These are phyloP conservation scores for Pachyuromys duprasi DNA, from an alignment of 2,797 vertebrate genomes.

Conservation along the genomic window DNA sequence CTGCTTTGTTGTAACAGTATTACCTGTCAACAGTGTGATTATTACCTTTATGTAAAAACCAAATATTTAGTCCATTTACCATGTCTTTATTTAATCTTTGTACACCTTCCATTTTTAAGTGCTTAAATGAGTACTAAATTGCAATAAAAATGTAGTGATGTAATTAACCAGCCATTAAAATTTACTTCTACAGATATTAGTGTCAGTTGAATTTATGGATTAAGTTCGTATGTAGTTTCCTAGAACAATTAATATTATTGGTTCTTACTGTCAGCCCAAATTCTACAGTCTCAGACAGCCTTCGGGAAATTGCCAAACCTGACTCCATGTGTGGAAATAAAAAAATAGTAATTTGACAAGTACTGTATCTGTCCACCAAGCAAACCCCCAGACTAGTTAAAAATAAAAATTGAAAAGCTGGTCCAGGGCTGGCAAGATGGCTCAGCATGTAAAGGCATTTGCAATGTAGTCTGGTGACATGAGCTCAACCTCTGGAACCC, in stretches of 20 bases:
- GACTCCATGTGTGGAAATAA: neutral
- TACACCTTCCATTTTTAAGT: constrained; percentile 93
- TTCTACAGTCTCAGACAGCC: neutral
- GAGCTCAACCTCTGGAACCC: neutral
- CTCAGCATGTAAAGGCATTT: neutral
- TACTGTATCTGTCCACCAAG: neutral
- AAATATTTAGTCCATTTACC: constrained; percentile 94
- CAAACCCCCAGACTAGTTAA: neutral
- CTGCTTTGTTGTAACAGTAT: constrained; percentile 93
- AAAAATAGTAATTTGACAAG: neutral
- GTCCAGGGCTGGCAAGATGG: neutral
- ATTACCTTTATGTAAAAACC: constrained; percentile 95
- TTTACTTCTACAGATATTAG: constrained; percentile 86
- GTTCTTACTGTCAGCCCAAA: too few relatives aligned
- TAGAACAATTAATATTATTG: neutral
- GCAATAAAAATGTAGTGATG: constrained; percentile 93
- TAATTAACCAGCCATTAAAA: constrained; percentile 93
- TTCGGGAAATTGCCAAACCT: neutral
- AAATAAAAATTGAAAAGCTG: too few relatives aligned
- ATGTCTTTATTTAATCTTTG: constrained; percentile 93
- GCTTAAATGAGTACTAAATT: constrained; percentile 92
- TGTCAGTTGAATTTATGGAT: constrained; percentile 78
- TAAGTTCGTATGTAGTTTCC: neutral
- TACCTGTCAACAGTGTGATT: constrained; percentile 94
- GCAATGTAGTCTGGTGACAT: neutral